These are phyloP conservation scores for Ormyrus pomaceus DNA, from an alignment of 2,888 invertebrate genomes.

Conservation along the genomic window DNA sequence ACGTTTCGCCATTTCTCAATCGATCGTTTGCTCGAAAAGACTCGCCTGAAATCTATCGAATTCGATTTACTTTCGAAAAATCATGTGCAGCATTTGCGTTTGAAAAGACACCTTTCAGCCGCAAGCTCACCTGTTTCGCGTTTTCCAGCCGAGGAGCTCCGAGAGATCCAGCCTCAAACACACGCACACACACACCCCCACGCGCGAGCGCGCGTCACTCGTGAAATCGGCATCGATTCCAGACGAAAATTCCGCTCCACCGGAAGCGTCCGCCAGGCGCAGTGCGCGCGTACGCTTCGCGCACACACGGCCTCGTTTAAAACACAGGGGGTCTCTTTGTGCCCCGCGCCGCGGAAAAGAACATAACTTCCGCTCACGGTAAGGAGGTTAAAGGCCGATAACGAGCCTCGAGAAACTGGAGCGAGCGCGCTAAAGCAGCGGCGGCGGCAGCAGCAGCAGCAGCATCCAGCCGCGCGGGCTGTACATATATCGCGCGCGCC, in stretches of 20 bases:
- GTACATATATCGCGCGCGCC: background rate
- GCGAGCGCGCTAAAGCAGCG: background rate
- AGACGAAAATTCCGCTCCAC: slow-evolving; percentile 4
- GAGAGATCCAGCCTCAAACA: too few species aligned
- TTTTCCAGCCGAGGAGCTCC: background rate
- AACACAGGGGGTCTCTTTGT: too few species aligned
- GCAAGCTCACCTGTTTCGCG: background rate
- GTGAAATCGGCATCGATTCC: slow-evolving; percentile 16
- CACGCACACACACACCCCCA: background rate
- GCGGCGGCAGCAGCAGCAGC: background rate
- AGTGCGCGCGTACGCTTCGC: too few species aligned
- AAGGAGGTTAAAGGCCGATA: slow-evolving; percentile 51
- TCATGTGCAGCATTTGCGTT: too few species aligned
- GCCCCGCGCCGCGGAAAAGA: slow-evolving; percentile 12
- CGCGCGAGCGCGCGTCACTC: too few species aligned
- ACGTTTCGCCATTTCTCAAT: too few species aligned
- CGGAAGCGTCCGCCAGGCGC: background rate
- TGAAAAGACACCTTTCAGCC: too few species aligned
- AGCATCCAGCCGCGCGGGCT: background rate
- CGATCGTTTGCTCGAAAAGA: too few species aligned
- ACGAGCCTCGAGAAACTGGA: slow-evolving; percentile 49
- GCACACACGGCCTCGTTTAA: background rate
- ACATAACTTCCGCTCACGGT: slow-evolving; percentile 46
- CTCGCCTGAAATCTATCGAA: too few species aligned
- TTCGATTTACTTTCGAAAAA: too few species aligned